Evolutionary conservation across 2,797 vertebrate species (phyloP), one percentile per base, ranked within the genome.

Genomic region (Dendrocincla fuliginosa): DNA sequence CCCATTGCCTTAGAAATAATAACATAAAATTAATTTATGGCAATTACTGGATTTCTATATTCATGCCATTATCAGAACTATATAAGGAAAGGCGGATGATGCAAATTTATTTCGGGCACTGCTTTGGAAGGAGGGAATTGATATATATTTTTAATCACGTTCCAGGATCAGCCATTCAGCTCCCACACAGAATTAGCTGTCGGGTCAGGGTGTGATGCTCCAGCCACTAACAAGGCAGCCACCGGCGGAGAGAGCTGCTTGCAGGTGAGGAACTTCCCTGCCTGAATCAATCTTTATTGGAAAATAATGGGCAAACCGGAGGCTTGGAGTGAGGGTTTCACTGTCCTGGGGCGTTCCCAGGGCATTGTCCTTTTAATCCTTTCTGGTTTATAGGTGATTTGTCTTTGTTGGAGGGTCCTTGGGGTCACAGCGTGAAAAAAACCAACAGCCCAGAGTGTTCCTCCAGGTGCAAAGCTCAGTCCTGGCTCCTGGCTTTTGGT

Each of bases 1-100:
- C 5, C 2, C 3, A 6, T 27, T 41, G 33, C 79, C 59, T 92
- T 46, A 71, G 93, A 89, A 92, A 92, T 56, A 86, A 84, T 44
- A 49, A 30, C 47, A 91, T 87, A 56, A 94, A 93, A 94, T 80
- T 46, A 88, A 94, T 94, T 87, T 81, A 84, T 73, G 46, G 83
- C 79, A 93, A 83, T 89, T 60, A 88, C 8, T 4, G 64, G 79
- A 70, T 91, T 87, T 80, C 90, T 94, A 14, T 60, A 33, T 80
- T 91, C 79, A 41, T 89, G 76, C 37, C 68, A 3, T 70, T 84
- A 64, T 84, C 80, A 70, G 69, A 75, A 11, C 76, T 75, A 5
- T 3, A 16, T 64, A 37, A 77, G 69, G 76, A 50, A 91, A 71
- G 30, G 71, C 13, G 1, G 57, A 33, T 64, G 88, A 37, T n/a